A percentile compares a stretch with the other conserved stretches of the same genome.
These are phyloP conservation scores for Eupithecia centaureata DNA, from an alignment of 2,888 invertebrate species.

Conservation along the genomic window DNA sequence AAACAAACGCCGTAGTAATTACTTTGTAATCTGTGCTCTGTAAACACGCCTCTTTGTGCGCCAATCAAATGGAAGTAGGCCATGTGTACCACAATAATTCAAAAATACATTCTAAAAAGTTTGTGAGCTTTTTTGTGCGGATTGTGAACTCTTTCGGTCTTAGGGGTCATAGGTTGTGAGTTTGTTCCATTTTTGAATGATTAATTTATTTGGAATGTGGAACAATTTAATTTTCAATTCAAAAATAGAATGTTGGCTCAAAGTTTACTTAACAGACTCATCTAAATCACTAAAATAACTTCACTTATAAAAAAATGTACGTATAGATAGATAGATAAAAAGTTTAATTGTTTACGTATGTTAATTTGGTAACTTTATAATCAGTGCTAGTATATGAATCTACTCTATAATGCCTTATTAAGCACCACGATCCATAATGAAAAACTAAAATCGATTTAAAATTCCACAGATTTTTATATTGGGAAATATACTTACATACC, in stretches of 20 bases:
- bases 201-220: background rate
- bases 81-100: constrained; percentile 3
- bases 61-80: constrained; percentile 24
- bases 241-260: background rate
- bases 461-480: too few species aligned
- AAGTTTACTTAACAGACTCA: background rate
- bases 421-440: too few species aligned
- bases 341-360: too few species aligned
- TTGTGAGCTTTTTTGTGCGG: background rate
- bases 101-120: background rate
- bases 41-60: constrained; percentile 29
- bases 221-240: background rate
- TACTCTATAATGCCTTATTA: too few species aligned
- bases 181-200: background rate
- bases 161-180: background rate
- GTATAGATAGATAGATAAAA: too few species aligned
- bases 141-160: background rate
- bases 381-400: background rate
- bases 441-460: too few species aligned
- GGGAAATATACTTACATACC: too few species aligned
- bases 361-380: background rate
- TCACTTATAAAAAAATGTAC: background rate
- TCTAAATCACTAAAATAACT: background rate
- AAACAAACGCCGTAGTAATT: constrained; percentile 32
- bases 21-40: constrained; percentile 26